Conservation (phyloP, 2,113 vertebrate genomes). For the Crotalus tigris region DNA sequence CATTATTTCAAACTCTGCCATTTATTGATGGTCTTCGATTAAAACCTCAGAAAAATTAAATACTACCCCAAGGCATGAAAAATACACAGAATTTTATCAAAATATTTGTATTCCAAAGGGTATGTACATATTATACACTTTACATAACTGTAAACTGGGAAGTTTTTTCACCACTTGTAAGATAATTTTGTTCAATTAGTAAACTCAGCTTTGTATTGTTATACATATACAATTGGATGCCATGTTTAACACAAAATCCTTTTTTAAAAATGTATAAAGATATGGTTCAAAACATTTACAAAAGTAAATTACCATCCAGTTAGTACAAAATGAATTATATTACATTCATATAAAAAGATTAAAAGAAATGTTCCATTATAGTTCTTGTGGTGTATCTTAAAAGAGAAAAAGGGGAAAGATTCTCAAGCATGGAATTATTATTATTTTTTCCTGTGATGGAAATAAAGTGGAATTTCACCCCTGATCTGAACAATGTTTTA, state of each 20-base stretch:
- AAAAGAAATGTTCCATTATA: conserved; percentile 39
- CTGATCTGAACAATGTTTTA: neutral
- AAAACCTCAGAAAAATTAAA: conserved; percentile 77
- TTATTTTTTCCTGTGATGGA: neutral
- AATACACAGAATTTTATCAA: conserved; percentile 79
- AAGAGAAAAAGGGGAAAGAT: neutral
- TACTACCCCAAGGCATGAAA: conserved; percentile 73
- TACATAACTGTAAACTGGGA: conserved; percentile 70
- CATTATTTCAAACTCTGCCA: conserved; percentile 14
- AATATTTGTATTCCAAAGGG: conserved; percentile 79
- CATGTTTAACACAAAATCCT: conserved; percentile 31
- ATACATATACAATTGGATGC: conserved; percentile 60
- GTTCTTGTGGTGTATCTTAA: neutral
- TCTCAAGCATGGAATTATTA: neutral
- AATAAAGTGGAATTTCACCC: neutral
- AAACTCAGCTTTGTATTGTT: conserved; percentile 53
- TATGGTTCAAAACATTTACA: conserved; percentile 48
- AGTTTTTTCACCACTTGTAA: conserved; percentile 62
- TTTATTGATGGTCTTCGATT: conserved; percentile 72
- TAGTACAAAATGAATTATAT: conserved; percentile 69
- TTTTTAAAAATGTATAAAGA: conserved; percentile 30
- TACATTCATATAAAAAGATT: conserved; percentile 62
- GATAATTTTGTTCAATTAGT: conserved; percentile 65
- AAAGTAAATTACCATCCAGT: conserved; percentile 48
- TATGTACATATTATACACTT: conserved; percentile 87